Percentiles rank a stretch among this genome's conserved stretches.
phyloP scores from a whole-genome alignment of 2,888 invertebrate species.

The Uropetala carovei region DNA sequence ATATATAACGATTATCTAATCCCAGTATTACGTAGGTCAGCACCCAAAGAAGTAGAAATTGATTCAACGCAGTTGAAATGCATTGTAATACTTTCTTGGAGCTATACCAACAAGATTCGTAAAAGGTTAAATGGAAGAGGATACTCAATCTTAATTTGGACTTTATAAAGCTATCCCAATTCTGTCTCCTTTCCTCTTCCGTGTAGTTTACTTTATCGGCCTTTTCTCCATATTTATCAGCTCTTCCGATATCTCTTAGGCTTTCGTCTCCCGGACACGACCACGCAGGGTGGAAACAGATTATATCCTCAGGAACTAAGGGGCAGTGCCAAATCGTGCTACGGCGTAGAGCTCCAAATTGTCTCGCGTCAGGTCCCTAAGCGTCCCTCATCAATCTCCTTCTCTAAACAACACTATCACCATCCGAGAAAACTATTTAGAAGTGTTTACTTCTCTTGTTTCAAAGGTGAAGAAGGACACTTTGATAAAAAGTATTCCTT shows the following conservation, averaged over 20 bases:
- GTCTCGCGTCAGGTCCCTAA: not conserved
- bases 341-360: not conserved
- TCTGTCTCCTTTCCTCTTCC: not conserved
- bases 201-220: not conserved
- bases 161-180: no score
- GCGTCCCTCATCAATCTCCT: not conserved
- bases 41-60: no score
- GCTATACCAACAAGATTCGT: no score
- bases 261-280: not conserved
- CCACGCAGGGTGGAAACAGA: not conserved
- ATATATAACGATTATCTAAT: no score
- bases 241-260: not conserved
- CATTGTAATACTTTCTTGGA: no score
- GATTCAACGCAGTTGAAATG: no score
- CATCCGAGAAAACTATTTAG: conserved; percentile 1
- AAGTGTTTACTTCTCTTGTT: not conserved
- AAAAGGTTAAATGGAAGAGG: no score
- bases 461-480: not conserved
- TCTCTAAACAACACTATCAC: not conserved
- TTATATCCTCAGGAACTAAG: not conserved
- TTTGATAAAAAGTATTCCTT: not conserved
- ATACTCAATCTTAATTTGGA: no score
- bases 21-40: no score
- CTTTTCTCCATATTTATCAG: not conserved
- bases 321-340: not conserved